Evolutionary conservation across 2,888 invertebrate genomes (phyloP), one percentile per base, ranked within the genome.

Genomic region (Leucophenga montana): DNA sequence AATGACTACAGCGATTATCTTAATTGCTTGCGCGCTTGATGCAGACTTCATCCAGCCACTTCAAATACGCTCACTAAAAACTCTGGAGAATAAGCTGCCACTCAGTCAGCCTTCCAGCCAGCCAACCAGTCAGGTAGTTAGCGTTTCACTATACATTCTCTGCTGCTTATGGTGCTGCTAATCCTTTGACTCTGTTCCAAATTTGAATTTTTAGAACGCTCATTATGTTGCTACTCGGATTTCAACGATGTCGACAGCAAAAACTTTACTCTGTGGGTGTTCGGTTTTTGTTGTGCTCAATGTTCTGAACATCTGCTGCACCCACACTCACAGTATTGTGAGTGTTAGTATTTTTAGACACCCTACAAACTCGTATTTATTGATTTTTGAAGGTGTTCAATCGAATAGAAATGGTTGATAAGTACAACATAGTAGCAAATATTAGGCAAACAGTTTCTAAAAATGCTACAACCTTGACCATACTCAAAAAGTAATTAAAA

Each of bases 1-100:
- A 81, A 81, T 77, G 83, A 80, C 80, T 76, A 75, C 71, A 74
- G 78, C 75, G 84, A 84, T 81, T 81, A 81, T 84, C 83, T 83
- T 84, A 84, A 81, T 84, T 84, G 79, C 73, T 83, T 79, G 18
- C 18, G 66, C 71, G 70, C 74, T 66, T 71, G 72, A 69, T 53
- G 65, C 66, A 44, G n/a, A 14, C 18, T 44, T 11, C 39, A 11
- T 3, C 39, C 39, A 11, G 39, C 39, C 1, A 39, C 11, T 39
- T 39, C 11, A 39, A 39, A 39, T 39, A 39, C 11, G 39, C 39
- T 39, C 39, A 5, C 39, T 39, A 39, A 39, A 39, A 39, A 14
- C 59, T 33, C 14, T 5, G 3, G 39, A 39, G 39, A 39, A 39
- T 39, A 39, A 39, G 39, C 39, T 11, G 11, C 9, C 1, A 39